Conservation (phyloP, 2,797 vertebrate species). For the Arnoldichthys spilopterus region DNA sequence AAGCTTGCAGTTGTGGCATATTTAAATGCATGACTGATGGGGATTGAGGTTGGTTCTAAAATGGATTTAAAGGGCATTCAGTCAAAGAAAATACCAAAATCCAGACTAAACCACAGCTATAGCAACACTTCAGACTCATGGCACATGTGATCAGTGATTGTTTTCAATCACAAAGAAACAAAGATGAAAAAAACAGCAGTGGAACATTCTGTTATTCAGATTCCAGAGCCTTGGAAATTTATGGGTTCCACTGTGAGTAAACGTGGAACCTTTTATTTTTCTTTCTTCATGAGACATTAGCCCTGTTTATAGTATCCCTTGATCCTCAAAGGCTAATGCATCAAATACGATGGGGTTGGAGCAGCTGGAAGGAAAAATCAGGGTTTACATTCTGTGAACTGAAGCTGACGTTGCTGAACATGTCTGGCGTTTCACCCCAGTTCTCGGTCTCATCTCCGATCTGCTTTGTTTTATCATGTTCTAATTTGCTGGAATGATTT, state of each 20-base stretch:
- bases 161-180: neutral
- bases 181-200: neutral
- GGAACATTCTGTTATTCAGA: slow-evolving; percentile 1
- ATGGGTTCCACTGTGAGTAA: slow-evolving; percentile 4
- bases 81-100: slow-evolving; percentile 15
- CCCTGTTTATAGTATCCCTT: neutral
- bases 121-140: neutral
- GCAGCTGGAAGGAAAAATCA: neutral
- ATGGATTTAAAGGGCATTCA: neutral
- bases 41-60: neutral
- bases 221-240: neutral
- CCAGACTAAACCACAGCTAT: neutral
- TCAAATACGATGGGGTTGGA: neutral
- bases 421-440: neutral
- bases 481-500: neutral
- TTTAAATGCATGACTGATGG: slow-evolving; percentile 1
- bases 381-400: neutral
- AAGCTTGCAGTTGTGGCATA: slow-evolving; percentile 18
- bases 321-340: slow-evolving; percentile 2
- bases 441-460: neutral
- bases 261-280: neutral
- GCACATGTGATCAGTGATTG: neutral
- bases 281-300: neutral
- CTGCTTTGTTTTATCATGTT: neutral
- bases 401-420: neutral